Evolutionary conservation across 2,797 vertebrate genomes (phyloP).

Genomic region (Chromis chromis): DNA sequence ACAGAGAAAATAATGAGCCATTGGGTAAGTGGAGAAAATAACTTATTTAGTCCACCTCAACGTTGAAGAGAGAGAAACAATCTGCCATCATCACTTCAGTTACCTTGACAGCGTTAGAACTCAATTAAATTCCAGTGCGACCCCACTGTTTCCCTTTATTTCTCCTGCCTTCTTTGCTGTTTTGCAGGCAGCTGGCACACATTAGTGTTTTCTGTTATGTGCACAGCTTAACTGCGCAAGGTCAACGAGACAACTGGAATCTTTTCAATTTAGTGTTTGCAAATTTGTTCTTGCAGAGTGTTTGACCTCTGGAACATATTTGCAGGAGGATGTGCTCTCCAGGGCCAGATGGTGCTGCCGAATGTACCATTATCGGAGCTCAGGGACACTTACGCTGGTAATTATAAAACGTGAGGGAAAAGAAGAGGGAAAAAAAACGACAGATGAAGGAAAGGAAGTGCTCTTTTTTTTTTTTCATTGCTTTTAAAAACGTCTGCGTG

Average conservation of each 20-base stretch:
- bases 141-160: neutral
- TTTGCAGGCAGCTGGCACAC: conserved; percentile 14
- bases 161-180: neutral
- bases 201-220: conserved; percentile 31
- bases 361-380: conserved; percentile 36
- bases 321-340: conserved; percentile 46
- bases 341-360: conserved; percentile 68
- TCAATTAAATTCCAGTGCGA: conserved; percentile 38
- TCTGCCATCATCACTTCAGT: conserved; percentile 40
- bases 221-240: conserved; percentile 39
- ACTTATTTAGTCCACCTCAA: conserved; percentile 29
- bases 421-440: neutral
- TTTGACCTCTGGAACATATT: conserved; percentile 67
- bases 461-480: neutral
- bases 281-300: conserved; percentile 58
- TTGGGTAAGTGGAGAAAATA: conserved; percentile 36
- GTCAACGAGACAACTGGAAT: conserved; percentile 60
- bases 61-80: conserved; percentile 37
- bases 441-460: neutral
- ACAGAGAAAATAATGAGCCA: conserved; percentile 70
- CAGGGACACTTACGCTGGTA: conserved; percentile 25
- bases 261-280: conserved; percentile 54
- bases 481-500: neutral
- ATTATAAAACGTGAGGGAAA: conserved; percentile 11
- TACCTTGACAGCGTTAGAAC: conserved; percentile 43